Evolutionary conservation across 2,888 invertebrate genomes (phyloP), one percentile per base, ranked within the genome.

Genomic region (Harpagoxenus sublaevis): DNA sequence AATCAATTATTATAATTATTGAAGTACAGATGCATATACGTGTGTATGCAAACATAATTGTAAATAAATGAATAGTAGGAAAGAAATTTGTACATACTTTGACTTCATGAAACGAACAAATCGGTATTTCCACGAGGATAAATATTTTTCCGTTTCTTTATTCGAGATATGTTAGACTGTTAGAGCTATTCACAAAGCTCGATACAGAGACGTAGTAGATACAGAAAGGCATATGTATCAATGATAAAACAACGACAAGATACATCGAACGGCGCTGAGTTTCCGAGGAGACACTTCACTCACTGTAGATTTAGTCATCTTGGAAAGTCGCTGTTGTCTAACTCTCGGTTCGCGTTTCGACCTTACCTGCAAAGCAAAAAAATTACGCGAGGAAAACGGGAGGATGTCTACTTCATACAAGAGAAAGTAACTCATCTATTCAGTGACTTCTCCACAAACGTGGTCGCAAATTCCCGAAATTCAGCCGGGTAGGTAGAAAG

Each of bases 401-500:
- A 39, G 65, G 18, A 15, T 23, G 53, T 53, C 18, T 68, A 28
- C 12, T 77, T 65, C 42, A 28, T 12, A 65, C 51, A 39, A 18
- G 12, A 68, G 66, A 45, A 66, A 65, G 23, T 66, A 3, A 23
- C 9, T 65, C 42, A 42, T 65, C 9, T 10, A 23, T 45, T 45
- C 45, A 9, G 45, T 31, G 31, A 42, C 66, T 55, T 53, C 28
- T 39, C 28, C n/a, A 39, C 62, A 62, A 77, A 53, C 63, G 63
- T 31, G 51, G 51, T 57, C 53, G 31, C 39, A 42, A 73, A 77
- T 71, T 42, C 23, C n/a, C 60, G 62, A 82, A 51, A 82, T 88
- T 85, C 79, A 78, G 68, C n/a, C 63, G 74, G 9, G 60, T 53
- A n/a, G 31, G 66, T 86, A 81, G 2, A 70, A 39, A 2, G 65